Conservation (phyloP, 92 coral and sea anemone species). For the Epizoanthus illoricatus region DNA sequence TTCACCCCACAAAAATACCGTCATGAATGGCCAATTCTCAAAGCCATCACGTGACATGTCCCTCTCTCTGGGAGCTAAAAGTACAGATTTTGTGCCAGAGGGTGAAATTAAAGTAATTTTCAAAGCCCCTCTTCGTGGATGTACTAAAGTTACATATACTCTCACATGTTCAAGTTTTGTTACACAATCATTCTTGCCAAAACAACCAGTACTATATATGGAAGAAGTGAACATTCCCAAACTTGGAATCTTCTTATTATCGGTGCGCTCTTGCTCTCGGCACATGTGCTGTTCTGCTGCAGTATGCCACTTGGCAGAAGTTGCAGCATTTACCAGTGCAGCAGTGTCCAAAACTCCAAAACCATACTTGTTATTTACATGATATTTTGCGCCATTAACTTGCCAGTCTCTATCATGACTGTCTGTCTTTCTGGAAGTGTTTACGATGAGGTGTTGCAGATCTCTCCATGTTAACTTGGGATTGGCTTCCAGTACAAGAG, state of each 20-base stretch:
- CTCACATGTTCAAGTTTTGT: slow-evolving; percentile 88
- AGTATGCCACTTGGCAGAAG: slow-evolving; percentile 70
- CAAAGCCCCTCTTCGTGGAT: slow-evolving; percentile 81
- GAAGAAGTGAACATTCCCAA: slow-evolving; percentile 59
- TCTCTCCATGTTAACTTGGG: slow-evolving; percentile 94
- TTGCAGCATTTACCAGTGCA: slow-evolving; percentile 81
- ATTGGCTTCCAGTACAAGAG: slow-evolving; percentile 93
- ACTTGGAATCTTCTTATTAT: slow-evolving; percentile 55
- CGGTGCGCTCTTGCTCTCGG: slow-evolving; percentile 64
- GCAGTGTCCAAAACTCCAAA: slow-evolving; percentile 93
- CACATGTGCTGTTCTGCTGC: slow-evolving; percentile 88
- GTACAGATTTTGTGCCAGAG: slow-evolving; percentile 80
- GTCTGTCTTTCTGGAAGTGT: slow-evolving; percentile 87
- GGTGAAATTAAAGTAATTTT: slow-evolving; percentile 85
- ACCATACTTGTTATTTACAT: slow-evolving; percentile 93
- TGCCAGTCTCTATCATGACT: slow-evolving; percentile 76
- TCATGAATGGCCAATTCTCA: slow-evolving; percentile 96
- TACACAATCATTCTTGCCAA: slow-evolving; percentile 62
- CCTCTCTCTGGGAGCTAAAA: slow-evolving; percentile 70
- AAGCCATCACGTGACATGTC: slow-evolving; percentile 82
- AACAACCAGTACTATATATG: slow-evolving; percentile 68
- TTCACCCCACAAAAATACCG: slow-evolving; percentile 97
- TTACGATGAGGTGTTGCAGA: slow-evolving; percentile 89
- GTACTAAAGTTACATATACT: slow-evolving; percentile 75
- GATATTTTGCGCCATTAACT: slow-evolving; percentile 80